Conservation (phyloP, 2,888 invertebrate genomes). For the Halictus quadricinctus region DNA sequence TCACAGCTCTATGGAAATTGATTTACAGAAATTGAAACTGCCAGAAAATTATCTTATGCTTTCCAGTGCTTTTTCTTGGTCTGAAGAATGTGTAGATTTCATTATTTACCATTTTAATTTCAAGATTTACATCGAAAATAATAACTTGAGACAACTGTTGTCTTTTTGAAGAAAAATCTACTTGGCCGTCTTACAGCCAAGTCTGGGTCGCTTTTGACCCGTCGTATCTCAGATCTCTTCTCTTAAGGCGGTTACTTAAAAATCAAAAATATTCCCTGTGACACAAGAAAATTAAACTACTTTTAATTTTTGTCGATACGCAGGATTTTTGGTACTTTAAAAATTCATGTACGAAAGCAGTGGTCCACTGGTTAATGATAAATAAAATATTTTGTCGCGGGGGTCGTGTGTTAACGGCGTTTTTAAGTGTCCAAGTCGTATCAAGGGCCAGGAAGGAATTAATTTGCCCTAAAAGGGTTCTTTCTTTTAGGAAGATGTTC, state of each 20-base stretch:
- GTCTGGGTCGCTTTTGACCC: too few species aligned
- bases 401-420: neutral
- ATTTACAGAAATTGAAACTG: neutral
- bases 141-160: neutral
- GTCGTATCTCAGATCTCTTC: too few species aligned
- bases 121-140: too few species aligned
- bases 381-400: neutral
- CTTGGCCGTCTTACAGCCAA: too few species aligned
- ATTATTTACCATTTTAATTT: neutral
- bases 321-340: neutral
- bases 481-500: slow-evolving; percentile 63
- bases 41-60: neutral
- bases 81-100: neutral
- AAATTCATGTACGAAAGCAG: neutral
- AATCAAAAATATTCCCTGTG: too few species aligned
- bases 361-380: neutral
- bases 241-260: too few species aligned
- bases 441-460: slow-evolving; percentile 37
- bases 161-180: neutral
- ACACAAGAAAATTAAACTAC: neutral
- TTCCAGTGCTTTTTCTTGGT: neutral
- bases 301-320: neutral
- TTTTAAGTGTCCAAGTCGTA: slow-evolving; percentile 12
- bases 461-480: slow-evolving; percentile 64
- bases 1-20: neutral